Evolutionary conservation across 2,113 vertebrate genomes (phyloP).

Genomic region (Hippoglossus stenolepis): DNA sequence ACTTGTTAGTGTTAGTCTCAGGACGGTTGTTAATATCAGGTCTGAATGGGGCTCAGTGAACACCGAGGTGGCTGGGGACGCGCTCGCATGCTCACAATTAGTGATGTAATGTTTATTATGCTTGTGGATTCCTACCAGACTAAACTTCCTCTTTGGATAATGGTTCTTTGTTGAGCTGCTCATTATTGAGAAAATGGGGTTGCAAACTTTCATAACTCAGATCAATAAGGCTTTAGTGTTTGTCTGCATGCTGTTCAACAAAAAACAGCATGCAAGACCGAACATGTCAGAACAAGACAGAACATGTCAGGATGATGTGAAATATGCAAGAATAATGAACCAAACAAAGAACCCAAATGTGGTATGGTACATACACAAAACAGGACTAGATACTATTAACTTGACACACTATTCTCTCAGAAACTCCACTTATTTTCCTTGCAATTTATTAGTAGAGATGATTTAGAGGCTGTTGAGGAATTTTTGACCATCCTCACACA

Average conservation of each 20-base stretch:
- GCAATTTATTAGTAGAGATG: too few relatives aligned
- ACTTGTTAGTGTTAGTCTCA: too few relatives aligned
- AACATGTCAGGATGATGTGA: too few relatives aligned
- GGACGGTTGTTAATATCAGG: too few relatives aligned
- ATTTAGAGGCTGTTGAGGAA: too few relatives aligned
- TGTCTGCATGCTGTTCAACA: not conserved
- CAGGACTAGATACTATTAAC: too few relatives aligned
- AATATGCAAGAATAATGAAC: not conserved
- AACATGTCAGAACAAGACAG: not conserved
- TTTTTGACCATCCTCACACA: too few relatives aligned
- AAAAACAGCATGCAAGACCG: not conserved
- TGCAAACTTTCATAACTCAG: not conserved
- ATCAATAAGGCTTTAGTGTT: not conserved
- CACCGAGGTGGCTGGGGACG: not conserved
- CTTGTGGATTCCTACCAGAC: constrained; percentile 9
- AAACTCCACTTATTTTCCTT: too few relatives aligned
- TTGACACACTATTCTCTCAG: too few relatives aligned
- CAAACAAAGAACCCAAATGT: not conserved
- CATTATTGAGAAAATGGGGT: constrained; percentile 7
- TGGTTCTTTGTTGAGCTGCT: constrained; percentile 17
- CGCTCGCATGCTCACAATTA: constrained; percentile 7
- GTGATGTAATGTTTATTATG: not conserved
- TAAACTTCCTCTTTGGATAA: constrained; percentile 25
- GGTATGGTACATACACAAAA: too few relatives aligned
- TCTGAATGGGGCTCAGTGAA: too few relatives aligned